Evolutionary conservation across 2,888 invertebrate genomes (phyloP).

Genomic region (Hypomecis atomaria): DNA sequence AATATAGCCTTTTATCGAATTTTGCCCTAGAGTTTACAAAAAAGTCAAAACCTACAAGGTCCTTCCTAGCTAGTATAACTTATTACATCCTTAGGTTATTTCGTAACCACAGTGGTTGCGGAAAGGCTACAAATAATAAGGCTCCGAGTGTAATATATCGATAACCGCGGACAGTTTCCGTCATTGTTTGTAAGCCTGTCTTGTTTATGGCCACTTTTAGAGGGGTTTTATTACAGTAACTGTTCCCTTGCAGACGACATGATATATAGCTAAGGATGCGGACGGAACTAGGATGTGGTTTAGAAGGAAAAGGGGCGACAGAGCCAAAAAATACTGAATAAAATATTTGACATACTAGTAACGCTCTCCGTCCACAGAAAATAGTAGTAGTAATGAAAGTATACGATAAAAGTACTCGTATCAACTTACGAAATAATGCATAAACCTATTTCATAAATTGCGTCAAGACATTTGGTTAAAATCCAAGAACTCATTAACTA

Average conservation of each 20-base stretch:
- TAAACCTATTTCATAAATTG: no score
- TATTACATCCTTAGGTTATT: neutral
- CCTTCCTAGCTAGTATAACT: neutral
- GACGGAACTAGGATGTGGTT: constrained; percentile 6
- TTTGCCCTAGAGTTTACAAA: no score
- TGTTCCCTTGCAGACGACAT: constrained; percentile 54
- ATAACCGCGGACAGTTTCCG: constrained; percentile 40
- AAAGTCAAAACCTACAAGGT: no score
- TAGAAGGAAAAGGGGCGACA: neutral
- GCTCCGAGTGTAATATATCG: constrained; percentile 37
- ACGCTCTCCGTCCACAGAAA: no score
- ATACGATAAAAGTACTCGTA: no score
- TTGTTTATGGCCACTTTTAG: constrained; percentile 59
- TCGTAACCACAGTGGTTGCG: neutral
- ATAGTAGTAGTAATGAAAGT: no score
- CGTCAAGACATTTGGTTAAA: no score
- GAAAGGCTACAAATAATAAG: constrained; percentile 16
- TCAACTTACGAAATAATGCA: no score
- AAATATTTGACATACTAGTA: neutral
- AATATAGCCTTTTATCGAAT: no score
- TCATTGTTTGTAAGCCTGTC: constrained; percentile 43
- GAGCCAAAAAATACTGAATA: neutral
- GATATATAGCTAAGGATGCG: constrained; percentile 56
- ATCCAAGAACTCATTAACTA: no score
- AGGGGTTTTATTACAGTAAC: constrained; percentile 58